Percentiles rank a stretch among this genome's conserved stretches.
Evolutionary conservation across 2,113 vertebrate genomes (phyloP).

Genomic region (Daubentonia madagascariensis): DNA sequence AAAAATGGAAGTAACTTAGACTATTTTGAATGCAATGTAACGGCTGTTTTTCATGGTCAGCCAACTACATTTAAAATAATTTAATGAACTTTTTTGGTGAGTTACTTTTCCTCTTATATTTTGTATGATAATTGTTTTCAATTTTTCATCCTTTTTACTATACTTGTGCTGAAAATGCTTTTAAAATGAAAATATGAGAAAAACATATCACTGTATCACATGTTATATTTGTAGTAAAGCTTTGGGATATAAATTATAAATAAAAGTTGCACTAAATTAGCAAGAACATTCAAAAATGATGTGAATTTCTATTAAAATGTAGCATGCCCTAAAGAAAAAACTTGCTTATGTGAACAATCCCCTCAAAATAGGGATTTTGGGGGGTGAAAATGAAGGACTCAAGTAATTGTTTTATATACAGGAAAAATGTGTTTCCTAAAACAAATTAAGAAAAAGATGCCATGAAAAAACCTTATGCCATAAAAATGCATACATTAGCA

Average conservation of each 20-base stretch:
- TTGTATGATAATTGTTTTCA: not conserved
- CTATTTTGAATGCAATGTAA: not conserved
- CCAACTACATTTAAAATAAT: not conserved
- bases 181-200: not conserved
- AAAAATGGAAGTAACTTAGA: not conserved
- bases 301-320: not conserved
- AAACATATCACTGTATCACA: not conserved
- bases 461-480: not conserved
- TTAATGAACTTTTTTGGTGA: not conserved
- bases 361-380: not conserved
- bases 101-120: not conserved
- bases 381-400: not conserved
- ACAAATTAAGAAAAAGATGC: not conserved
- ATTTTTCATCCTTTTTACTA: not conserved
- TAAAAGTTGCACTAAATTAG: not conserved
- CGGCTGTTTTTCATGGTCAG: not conserved
- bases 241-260: not conserved
- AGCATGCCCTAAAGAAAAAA: not conserved
- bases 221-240: not conserved
- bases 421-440: not conserved
- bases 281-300: not conserved
- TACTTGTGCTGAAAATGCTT: not conserved
- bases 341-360: not conserved
- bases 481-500: not conserved
- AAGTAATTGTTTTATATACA: not conserved